Conservation (phyloP, 2,888 invertebrate genomes). For the Tanytarsus gracilentus region DNA sequence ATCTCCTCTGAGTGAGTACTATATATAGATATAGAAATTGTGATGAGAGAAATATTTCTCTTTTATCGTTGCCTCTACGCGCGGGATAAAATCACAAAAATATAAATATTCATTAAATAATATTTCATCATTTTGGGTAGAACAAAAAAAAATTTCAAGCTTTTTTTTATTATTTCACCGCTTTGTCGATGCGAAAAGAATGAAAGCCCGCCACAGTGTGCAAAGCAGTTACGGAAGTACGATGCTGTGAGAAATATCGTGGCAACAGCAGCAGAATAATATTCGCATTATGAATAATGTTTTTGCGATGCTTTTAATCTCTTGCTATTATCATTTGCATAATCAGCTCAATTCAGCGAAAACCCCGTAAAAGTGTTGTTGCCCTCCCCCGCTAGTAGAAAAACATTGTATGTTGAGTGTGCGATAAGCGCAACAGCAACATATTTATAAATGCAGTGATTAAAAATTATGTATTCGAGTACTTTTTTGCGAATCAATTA, state of each 20-base stretch:
- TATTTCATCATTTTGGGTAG: conserved; percentile 17
- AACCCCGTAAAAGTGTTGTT: not conserved
- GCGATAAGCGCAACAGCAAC: conserved; percentile 10
- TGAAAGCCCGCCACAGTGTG: too few relatives aligned
- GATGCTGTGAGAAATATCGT: not conserved
- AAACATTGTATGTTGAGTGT: not conserved
- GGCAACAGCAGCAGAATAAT: not conserved
- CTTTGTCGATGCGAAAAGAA: too few relatives aligned
- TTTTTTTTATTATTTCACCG: not conserved
- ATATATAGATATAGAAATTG: not conserved
- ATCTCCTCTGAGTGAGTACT: too few relatives aligned
- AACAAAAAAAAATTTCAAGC: not conserved
- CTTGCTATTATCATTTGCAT: conserved; percentile 7
- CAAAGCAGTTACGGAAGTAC: not conserved
- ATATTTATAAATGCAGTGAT: conserved; percentile 17
- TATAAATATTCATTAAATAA: conserved; percentile 28
- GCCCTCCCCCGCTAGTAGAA: not conserved
- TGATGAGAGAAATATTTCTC: not conserved
- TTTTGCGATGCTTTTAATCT: conserved; percentile 4
- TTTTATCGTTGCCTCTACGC: not conserved
- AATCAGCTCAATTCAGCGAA: not conserved
- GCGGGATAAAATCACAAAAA: conserved; percentile 11
- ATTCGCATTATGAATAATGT: not conserved
- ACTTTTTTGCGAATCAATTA: conserved; percentile 24
- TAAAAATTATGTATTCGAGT: conserved; percentile 5